A percentile compares a stretch with the other conserved stretches of the same genome.
These are phyloP conservation scores for Gymnobelideus leadbeateri DNA, from an alignment of 2,113 vertebrate genomes.

Conservation along the genomic window DNA sequence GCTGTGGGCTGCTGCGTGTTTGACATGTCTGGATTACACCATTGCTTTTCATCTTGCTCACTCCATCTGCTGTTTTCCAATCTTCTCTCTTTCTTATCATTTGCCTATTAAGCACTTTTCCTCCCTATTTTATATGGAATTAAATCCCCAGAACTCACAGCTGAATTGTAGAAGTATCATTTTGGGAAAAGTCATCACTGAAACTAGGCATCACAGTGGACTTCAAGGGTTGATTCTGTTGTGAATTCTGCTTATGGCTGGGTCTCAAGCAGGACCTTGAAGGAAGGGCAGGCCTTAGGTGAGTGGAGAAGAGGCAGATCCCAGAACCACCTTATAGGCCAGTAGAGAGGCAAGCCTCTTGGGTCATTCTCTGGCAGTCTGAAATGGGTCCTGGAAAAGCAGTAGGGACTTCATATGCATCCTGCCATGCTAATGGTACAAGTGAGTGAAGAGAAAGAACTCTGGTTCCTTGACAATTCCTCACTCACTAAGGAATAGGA, in stretches of 20 bases:
- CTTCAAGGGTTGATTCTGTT: background rate
- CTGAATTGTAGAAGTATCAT: background rate
- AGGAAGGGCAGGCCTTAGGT: background rate
- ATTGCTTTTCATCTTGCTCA: background rate
- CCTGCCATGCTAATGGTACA: too few species aligned
- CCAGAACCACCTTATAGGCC: background rate
- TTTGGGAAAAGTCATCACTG: background rate
- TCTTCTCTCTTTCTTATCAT: background rate
- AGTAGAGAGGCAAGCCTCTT: background rate
- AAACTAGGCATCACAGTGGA: background rate
- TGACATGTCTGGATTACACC: background rate
- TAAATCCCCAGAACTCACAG: background rate
- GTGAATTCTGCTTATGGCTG: background rate
- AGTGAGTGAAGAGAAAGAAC: background rate
- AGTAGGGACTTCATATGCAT: rapidly evolving
- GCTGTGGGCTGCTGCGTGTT: too few species aligned
- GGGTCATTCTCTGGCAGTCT: background rate
- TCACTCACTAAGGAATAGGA: rapidly evolving
- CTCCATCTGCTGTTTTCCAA: background rate
- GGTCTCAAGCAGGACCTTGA: background rate
- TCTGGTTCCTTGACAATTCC: background rate
- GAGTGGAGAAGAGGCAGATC: background rate
- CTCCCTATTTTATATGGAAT: background rate
- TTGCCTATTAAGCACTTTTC: background rate
- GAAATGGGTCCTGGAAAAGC: background rate